Conservation (phyloP, 2,797 vertebrate genomes). For the Limnodromus scolopaceus region DNA sequence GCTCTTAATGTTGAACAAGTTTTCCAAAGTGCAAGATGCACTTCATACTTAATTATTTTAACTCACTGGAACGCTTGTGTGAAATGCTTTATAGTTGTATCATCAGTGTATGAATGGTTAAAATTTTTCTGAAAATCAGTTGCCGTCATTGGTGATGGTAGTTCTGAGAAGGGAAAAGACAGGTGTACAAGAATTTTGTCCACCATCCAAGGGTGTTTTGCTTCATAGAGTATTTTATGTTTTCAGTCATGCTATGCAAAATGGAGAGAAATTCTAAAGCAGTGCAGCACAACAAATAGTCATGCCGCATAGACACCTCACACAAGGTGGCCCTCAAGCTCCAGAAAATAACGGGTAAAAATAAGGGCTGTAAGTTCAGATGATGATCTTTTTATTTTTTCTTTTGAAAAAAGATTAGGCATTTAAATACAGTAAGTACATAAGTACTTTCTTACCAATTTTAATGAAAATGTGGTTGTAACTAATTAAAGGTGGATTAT, state of each 20-base stretch:
- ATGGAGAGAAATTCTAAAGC: background rate
- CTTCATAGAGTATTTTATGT: background rate
- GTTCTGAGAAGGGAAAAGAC: background rate
- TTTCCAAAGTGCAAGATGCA: background rate
- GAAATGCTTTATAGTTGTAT: background rate
- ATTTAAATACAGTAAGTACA: too few relatives aligned
- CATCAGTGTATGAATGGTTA: background rate
- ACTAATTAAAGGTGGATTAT: background rate
- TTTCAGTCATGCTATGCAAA: background rate
- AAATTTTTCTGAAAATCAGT: background rate
- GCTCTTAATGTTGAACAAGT: background rate
- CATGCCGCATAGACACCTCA: background rate
- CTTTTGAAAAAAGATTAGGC: rapidly evolving
- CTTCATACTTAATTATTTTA: background rate
- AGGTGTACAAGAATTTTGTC: background rate
- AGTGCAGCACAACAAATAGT: background rate
- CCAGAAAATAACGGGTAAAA: background rate
- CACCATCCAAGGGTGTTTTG: background rate
- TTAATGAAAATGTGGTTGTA: background rate
- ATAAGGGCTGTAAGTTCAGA: background rate
- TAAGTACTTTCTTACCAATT: background rate
- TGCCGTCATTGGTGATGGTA: background rate
- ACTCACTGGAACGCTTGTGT: background rate
- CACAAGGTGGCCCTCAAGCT: background rate
- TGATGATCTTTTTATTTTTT: background rate